phyloP scores from a whole-genome alignment of 2,888 invertebrate species.

The Cheilosia vernalis region DNA sequence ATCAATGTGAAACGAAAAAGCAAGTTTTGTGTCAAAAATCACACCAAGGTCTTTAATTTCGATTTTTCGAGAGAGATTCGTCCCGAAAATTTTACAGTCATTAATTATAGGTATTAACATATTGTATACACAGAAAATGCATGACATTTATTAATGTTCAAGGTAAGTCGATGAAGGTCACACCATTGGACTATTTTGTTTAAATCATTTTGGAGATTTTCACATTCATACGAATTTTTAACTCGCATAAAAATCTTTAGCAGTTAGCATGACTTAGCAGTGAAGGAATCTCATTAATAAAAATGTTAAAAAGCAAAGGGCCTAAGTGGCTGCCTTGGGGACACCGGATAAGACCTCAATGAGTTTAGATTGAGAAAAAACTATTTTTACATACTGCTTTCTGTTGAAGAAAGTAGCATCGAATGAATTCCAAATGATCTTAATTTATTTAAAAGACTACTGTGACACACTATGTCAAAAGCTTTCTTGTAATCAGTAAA shows the following conservation, averaged over 20 bases:
- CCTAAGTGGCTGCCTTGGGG: slow-evolving; percentile 38
- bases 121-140: neutral
- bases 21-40: slow-evolving; percentile 27
- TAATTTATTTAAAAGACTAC: no score
- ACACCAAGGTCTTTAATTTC: slow-evolving; percentile 32
- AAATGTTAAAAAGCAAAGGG: slow-evolving; percentile 34
- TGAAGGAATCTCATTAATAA: slow-evolving; percentile 10
- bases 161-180: neutral
- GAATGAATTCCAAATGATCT: no score
- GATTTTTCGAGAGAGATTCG: neutral
- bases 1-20: slow-evolving; percentile 21
- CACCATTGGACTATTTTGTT: neutral
- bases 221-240: no score
- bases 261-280: slow-evolving; percentile 7
- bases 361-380: slow-evolving; percentile 1
- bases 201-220: slow-evolving; percentile 30
- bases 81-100: neutral
- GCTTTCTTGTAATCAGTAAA: neutral
- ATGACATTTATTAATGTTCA: neutral
- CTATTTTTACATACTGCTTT: slow-evolving; percentile 24
- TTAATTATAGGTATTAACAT: neutral
- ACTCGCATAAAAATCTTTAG: no score
- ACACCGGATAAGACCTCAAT: slow-evolving; percentile 23
- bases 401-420: no score
- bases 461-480: no score